Base-by-base conservation (phyloP, 1,140 invertebrate genomes). In the Steinernema khuongi region DNA sequence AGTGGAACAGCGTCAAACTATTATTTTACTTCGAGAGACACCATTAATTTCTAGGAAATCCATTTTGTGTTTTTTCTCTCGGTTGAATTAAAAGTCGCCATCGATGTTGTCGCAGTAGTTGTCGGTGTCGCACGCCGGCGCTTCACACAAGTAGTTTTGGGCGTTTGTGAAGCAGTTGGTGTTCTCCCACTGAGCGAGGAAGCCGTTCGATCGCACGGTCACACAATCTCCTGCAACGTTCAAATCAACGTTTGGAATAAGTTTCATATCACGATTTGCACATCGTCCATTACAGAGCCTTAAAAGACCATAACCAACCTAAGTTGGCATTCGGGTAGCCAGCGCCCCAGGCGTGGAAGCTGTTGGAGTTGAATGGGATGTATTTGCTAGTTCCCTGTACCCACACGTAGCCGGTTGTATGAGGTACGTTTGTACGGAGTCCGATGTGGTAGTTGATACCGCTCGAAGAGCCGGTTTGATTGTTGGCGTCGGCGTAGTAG, bases 401-500 rank as follows among this genome's bases (percentile, higher is more conserved):
- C 50, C 50, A 60, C 50, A 60, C 50, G 22, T 60, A 60, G 22
- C 50, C 22, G 4, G 7, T 7, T 4, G 11, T 26, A 4, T 26
- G 14, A 4, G 50, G 50, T 7, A 17, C 11, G 50, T 60, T 60
- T 26, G 11, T 60, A 4, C 50, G 50, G 50, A 60, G 50, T 60
- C 50, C 50, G 50, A 60, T 60, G 50, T 60, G 50, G 22, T 60
- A 60, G 50, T 60, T 60, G 7, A 41, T n/a, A 7, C 7, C n/a
- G 7, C n/a, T 41, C 36, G 19, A 14, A 2, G 50, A 7, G 50
- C 7, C 50, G 50, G 26, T 60, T 7, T 60, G 50, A 4, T 26
- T 60, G 50, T 60, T 7, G 14, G 22, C 22, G 50, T 60, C 50
- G 50, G 50, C 50, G 50, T 60, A 60, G 50, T 60, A 60, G 50